phyloP scores from a whole-genome alignment of 2,888 invertebrate genomes.

The Villa cingulata region DNA sequence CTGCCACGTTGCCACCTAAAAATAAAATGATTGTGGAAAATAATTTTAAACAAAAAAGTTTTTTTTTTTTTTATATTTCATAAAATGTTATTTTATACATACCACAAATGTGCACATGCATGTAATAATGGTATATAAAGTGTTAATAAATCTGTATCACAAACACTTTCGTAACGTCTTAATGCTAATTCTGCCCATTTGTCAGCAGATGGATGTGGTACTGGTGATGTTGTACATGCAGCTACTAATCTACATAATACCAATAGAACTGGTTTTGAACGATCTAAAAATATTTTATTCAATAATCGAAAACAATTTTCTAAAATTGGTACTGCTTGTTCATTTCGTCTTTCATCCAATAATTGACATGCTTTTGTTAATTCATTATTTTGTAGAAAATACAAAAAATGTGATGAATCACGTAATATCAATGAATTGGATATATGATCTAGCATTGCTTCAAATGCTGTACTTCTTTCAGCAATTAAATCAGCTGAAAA shows the following conservation, averaged over 20 bases:
- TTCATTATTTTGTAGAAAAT: constrained; percentile 54
- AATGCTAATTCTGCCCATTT: constrained; percentile 56
- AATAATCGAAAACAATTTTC: constrained; percentile 55
- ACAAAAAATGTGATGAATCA: constrained; percentile 42
- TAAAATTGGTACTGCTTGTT: constrained; percentile 46
- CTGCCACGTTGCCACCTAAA: constrained; percentile 45
- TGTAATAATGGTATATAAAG: constrained; percentile 56
- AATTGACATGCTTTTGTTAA: constrained; percentile 45
- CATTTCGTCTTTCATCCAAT: constrained; percentile 44
- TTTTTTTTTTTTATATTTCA: too few relatives aligned
- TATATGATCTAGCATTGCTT: constrained; percentile 45
- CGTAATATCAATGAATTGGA: constrained; percentile 42
- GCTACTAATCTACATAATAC: constrained; percentile 56
- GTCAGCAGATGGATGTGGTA: constrained; percentile 45
- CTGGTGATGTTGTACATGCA: constrained; percentile 36
- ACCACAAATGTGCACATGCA: constrained; percentile 53
- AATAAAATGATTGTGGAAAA: too few relatives aligned
- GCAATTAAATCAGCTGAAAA: constrained; percentile 54
- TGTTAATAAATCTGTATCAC: constrained; percentile 53
- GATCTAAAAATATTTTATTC: constrained; percentile 47
- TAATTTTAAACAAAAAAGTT: background rate
- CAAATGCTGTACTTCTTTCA: constrained; percentile 50
- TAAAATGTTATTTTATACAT: background rate
- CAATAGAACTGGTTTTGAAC: constrained; percentile 51
- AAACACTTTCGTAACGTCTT: constrained; percentile 55